phyloP scores from a whole-genome alignment of 2,888 invertebrate genomes.

The Cheilosia pagana region DNA sequence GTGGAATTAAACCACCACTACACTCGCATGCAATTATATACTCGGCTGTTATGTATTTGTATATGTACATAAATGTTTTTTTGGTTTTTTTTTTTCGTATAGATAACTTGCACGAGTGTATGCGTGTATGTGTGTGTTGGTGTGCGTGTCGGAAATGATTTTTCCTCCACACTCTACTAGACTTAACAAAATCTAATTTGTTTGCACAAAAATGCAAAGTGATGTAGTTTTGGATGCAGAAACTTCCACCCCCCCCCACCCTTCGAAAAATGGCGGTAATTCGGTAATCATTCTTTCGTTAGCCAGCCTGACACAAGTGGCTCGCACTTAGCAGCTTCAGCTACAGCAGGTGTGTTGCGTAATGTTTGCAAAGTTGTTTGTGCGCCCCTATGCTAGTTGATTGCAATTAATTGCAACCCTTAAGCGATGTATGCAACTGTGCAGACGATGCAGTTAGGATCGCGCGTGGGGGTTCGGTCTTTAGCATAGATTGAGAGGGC shows the following conservation, averaged over 20 bases:
- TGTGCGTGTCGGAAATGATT: constrained; percentile 66
- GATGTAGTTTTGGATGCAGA: constrained; percentile 15
- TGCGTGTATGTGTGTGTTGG: constrained; percentile 20
- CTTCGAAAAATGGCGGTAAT: not conserved
- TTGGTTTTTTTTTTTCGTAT: constrained; percentile 50
- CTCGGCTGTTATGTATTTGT: constrained; percentile 60
- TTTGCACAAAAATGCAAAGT: constrained; percentile 30
- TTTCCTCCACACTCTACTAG: constrained; percentile 59
- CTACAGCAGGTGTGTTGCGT: constrained; percentile 48
- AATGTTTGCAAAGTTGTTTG: constrained; percentile 49
- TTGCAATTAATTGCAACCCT: constrained; percentile 32
- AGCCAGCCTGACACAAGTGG: constrained; percentile 4
- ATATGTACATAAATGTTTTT: constrained; percentile 47
- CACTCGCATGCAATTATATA: constrained; percentile 63
- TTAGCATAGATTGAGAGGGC: not conserved
- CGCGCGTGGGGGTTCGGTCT: not conserved
- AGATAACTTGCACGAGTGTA: constrained; percentile 53
- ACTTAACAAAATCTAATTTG: constrained; percentile 73
- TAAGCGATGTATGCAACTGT: constrained; percentile 5
- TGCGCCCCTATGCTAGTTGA: not conserved
- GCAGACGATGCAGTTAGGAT: constrained; percentile 24
- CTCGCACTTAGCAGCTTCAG: not conserved
- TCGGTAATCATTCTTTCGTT: not conserved
- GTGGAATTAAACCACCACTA: constrained; percentile 69
- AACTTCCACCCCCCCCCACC: not conserved